These are phyloP conservation scores for Thaumetopoea pityocampa DNA, from an alignment of 1,140 invertebrate species.

Conservation along the genomic window DNA sequence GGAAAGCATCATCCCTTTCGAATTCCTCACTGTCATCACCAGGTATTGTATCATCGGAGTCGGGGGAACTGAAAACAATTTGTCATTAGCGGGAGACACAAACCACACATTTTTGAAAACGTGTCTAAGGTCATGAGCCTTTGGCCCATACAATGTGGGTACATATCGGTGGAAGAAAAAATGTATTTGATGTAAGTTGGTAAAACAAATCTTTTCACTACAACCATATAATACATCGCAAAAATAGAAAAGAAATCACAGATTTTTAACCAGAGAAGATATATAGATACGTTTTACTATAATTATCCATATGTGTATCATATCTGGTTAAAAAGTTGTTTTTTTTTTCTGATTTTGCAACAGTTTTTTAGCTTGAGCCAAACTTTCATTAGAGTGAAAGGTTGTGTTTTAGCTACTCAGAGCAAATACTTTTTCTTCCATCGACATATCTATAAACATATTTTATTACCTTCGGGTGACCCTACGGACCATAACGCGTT, in stretches of 20 bases:
- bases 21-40: constrained; percentile 87
- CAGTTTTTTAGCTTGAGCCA: too few relatives aligned
- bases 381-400: background rate
- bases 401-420: constrained; percentile 26
- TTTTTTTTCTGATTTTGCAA: too few relatives aligned
- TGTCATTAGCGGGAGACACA: background rate
- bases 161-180: too few relatives aligned
- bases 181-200: too few relatives aligned
- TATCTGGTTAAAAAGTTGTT: too few relatives aligned
- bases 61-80: constrained; percentile 81
- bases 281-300: too few relatives aligned
- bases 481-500: constrained; percentile 80
- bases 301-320: too few relatives aligned
- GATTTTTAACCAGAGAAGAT: too few relatives aligned
- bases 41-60: constrained; percentile 88
- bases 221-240: too few relatives aligned
- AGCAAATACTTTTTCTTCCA: constrained; percentile 1
- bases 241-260: too few relatives aligned
- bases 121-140: too few relatives aligned
- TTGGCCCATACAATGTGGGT: background rate
- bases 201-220: too few relatives aligned
- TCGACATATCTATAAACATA: constrained; percentile 3
- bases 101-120: background rate
- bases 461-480: constrained; percentile 80
- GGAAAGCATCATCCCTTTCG: constrained; percentile 87